Base-by-base conservation (phyloP, 2,888 invertebrate species). In the Tachina fera region DNA sequence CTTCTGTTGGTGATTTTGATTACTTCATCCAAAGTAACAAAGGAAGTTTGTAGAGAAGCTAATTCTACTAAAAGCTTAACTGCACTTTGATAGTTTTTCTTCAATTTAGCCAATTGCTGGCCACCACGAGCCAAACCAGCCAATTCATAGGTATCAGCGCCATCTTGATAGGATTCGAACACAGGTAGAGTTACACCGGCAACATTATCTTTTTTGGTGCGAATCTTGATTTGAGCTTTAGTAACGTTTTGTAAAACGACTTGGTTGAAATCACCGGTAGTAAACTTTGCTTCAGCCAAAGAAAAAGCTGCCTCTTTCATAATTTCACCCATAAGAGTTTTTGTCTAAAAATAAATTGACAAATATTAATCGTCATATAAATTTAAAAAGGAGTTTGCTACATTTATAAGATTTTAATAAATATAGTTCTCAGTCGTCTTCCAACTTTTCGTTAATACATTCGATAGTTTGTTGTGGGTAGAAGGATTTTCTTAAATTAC, bases 241-340 rank as follows among this genome's bases (percentile, higher is more conserved):
- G 97, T 98, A 14, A 99, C 99, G 91, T 99, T 99, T 93, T 99
- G 99, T 72, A 99, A 94, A 31, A 99, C 99, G 87, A 98, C 97
- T 93, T 99, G 99, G 93, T 98, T 99, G 93, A 99, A 98, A 90
- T 99, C 99, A 84, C 99, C 99, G 41, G 98, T 97, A 0, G 99
- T 97, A 93, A 99, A 99, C 93, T 99, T 99, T 8, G 99, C 99
- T 93, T 99, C 99, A 0, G 99, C 99, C 87, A 99, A 93, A 3
- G 99, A 99, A 93, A 99, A 99, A 1, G 99, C 97, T 70, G 99
- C 99, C 92, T 99, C 98, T 93, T 99, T 99, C 99, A 99, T 99
- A 68, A 99, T 98, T 91, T 99, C 99, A 39, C 92, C 92, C 92
- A 92, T 92, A 53, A 92, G 84, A 74, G 92, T 92, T 90, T 92